Evolutionary conservation across 2,113 vertebrate genomes (phyloP).

Genomic region (Abramis brama): DNA sequence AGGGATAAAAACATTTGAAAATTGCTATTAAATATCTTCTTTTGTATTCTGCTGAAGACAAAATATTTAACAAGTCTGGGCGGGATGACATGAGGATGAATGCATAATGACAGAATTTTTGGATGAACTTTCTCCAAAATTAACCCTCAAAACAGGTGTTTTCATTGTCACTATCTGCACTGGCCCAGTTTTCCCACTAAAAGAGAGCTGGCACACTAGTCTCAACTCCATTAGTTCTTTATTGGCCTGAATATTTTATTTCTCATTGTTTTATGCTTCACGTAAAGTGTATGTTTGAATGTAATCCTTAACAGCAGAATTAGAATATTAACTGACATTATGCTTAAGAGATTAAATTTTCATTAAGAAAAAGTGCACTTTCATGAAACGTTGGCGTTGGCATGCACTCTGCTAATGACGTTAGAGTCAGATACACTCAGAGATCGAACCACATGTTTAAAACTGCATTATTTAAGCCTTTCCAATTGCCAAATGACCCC

Average conservation of each 20-base stretch:
- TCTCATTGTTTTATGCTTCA: slow-evolving; percentile 30
- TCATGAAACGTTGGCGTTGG: slow-evolving; percentile 22
- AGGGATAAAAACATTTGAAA: neutral
- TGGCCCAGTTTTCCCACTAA: neutral
- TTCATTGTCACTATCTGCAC: neutral
- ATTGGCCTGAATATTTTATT: slow-evolving; percentile 12
- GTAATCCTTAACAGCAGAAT: slow-evolving; percentile 6
- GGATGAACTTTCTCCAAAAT: neutral
- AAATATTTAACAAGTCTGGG: neutral
- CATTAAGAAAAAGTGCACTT: slow-evolving; percentile 44
- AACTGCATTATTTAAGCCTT: slow-evolving; percentile 34
- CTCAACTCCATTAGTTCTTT: slow-evolving; percentile 1
- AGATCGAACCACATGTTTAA: slow-evolving; percentile 40
- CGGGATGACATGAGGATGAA: neutral
- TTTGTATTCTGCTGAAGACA: neutral
- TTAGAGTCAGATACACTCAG: slow-evolving; percentile 5
- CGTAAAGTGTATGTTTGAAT: neutral
- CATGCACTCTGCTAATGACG: slow-evolving; percentile 24
- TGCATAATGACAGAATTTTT: neutral
- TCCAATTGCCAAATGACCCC: slow-evolving; percentile 24
- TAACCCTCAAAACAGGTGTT: neutral
- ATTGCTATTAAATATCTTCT: neutral
- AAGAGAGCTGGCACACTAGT: neutral
- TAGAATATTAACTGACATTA: slow-evolving; percentile 28
- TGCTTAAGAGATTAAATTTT: slow-evolving; percentile 33